Base-by-base conservation (phyloP, 2,797 vertebrate species). In the Gallinago solitaria region DNA sequence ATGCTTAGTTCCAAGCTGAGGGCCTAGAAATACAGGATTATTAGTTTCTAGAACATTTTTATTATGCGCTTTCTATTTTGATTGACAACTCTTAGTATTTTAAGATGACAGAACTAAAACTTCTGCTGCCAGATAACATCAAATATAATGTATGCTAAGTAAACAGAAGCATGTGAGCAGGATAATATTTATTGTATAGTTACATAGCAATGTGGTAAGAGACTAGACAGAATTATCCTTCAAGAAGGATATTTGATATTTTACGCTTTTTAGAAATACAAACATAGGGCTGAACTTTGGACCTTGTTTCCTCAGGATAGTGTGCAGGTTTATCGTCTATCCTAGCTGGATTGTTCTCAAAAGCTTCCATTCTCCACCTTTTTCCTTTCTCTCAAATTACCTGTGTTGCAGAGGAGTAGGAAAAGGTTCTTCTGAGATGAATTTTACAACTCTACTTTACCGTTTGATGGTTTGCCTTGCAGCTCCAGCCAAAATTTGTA, bases 41-140 rank as follows among this genome's bases (percentile, higher is more conserved):
- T 98, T 98, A 98, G 98, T 98, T 98, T 98, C 97, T 98, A 97
- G 97, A 98, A 97, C 96, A 86, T 89, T 97, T 98, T 98, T 97
- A 96, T 97, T 97, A 97, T 92, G 95, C 93, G 89, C 96, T 97
- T 97, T 94, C 81, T 97, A 79, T 96, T 97, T 98, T 98, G 98
- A 99, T 98, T 98, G 98, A 98, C 98, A 98, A 97, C 96, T 97
- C 97, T 98, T 98, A 98, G 98, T 99, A 99, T 98, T 98, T 98
- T 97, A 98, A 97, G 97, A 97, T 97, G 97, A 98, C 97, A 96
- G 96, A 98, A 97, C 96, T 98, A 97, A 98, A 98, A 98, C 97
- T 97, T 98, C 96, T 97, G 97, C 97, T 97, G 98, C 96, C 94
- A 96, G 98, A 98, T 97, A 97, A 97, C 97, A 96, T 98, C 97